A percentile compares a stretch with the other conserved stretches of the same genome.
Evolutionary conservation across 2,888 invertebrate genomes (phyloP).

Genomic region (Ctenicera cuprea): DNA sequence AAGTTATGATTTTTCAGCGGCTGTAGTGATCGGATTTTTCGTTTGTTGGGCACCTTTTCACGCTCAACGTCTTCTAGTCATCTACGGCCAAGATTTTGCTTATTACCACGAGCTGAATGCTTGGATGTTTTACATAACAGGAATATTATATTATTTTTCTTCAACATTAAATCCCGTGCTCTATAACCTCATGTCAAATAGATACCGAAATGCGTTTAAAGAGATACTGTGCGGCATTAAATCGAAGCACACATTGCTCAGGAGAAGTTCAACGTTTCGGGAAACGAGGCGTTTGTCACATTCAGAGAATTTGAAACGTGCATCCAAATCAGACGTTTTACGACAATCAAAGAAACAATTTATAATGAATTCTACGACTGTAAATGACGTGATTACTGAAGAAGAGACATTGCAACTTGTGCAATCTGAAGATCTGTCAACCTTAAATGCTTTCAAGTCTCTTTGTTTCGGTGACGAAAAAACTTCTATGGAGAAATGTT

Average conservation of each 20-base stretch:
- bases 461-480: background rate
- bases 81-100: conserved; percentile 79
- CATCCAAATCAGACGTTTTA: conserved; percentile 12
- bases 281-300: conserved; percentile 72
- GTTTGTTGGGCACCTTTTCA: conserved; percentile 98
- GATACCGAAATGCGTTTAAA: conserved; percentile 86
- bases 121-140: conserved; percentile 86
- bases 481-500: background rate
- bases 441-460: background rate
- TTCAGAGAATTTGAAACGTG: conserved; percentile 59
- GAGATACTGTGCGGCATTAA: conserved; percentile 81
- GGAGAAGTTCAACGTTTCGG: conserved; percentile 78
- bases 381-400: conserved; percentile 35
- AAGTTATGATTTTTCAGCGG: conserved; percentile 78
- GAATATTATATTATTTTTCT: conserved; percentile 88
- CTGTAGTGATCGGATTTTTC: conserved; percentile 95
- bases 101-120: conserved; percentile 83
- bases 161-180: conserved; percentile 89
- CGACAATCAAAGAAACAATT: conserved; percentile 21
- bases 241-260: conserved; percentile 71
- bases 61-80: conserved; percentile 89
- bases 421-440: conserved; percentile 5
- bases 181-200: conserved; percentile 86
- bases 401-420: conserved; percentile 34
- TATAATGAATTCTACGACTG: background rate